These are phyloP conservation scores for Hippocampus zosterae DNA, from an alignment of 2,113 vertebrate genomes.

Conservation along the genomic window DNA sequence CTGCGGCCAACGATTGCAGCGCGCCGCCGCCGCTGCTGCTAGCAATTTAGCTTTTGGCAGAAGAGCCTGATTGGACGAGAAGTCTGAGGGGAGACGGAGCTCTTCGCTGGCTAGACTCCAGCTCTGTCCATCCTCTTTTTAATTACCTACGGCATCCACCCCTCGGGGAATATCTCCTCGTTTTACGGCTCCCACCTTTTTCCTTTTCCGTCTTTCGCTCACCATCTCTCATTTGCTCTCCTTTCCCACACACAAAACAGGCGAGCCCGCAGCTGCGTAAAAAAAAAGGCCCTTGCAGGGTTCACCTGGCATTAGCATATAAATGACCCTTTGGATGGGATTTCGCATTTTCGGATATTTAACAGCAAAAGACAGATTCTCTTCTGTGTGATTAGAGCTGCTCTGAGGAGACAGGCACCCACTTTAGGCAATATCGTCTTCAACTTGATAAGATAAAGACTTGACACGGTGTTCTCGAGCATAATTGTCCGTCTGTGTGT, in stretches of 20 bases:
- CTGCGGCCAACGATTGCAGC: conserved; percentile 27
- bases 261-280: conserved; percentile 39
- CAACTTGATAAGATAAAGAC: conserved; percentile 59
- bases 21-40: conserved; percentile 35
- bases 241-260: conserved; percentile 15
- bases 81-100: conserved; percentile 57
- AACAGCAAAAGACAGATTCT: conserved; percentile 62
- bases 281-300: conserved; percentile 37
- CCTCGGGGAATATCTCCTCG: conserved; percentile 53
- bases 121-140: conserved; percentile 69
- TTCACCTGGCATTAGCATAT: conserved; percentile 69
- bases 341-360: conserved; percentile 64
- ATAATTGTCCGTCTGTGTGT: background rate
- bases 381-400: conserved; percentile 52
- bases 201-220: conserved; percentile 26
- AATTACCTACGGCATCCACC: conserved; percentile 67
- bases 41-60: conserved; percentile 49
- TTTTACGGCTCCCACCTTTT: conserved; percentile 25
- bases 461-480: conserved; percentile 40
- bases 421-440: conserved; percentile 55
- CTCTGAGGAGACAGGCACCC: conserved; percentile 47
- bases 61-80: conserved; percentile 54
- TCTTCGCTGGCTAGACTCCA: conserved; percentile 63
- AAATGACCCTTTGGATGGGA: conserved; percentile 62
- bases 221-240: conserved; percentile 14